These are phyloP conservation scores for Mesoclemmys tuberculata DNA, from an alignment of 2,113 vertebrate genomes.

Conservation along the genomic window DNA sequence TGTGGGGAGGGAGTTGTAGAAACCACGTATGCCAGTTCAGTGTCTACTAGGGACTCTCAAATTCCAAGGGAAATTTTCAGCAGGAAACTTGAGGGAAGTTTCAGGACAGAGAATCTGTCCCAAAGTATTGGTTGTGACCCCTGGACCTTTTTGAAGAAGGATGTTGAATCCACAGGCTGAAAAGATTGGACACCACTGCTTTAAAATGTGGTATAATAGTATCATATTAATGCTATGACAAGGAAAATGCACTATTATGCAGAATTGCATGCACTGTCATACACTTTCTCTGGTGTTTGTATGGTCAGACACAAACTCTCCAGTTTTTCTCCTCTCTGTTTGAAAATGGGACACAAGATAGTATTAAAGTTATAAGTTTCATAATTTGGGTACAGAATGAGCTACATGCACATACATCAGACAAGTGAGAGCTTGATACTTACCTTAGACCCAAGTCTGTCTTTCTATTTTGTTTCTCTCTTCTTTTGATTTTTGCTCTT, in stretches of 20 bases:
- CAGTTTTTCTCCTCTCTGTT: background rate
- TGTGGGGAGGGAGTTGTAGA: background rate
- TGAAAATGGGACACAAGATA: background rate
- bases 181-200: background rate
- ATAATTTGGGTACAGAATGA: constrained; percentile 57
- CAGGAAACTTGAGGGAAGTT: background rate
- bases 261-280: background rate
- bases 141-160: background rate
- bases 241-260: constrained; percentile 3
- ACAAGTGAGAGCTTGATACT: constrained; percentile 36
- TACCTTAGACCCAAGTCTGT: constrained; percentile 49
- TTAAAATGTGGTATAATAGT: background rate
- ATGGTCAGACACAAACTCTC: background rate
- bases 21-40: background rate
- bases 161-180: background rate
- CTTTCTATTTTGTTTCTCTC: background rate
- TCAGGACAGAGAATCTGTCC: background rate
- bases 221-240: background rate
- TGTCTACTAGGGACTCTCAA: background rate
- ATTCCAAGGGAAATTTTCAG: background rate
- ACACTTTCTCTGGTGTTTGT: background rate
- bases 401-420: constrained; percentile 44
- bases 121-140: background rate
- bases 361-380: constrained; percentile 39
- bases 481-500: constrained; percentile 10